A percentile compares a stretch with the other conserved stretches of the same genome.
phyloP scores from a whole-genome alignment of 1,140 invertebrate genomes.

The Antheraea mylitta region DNA sequence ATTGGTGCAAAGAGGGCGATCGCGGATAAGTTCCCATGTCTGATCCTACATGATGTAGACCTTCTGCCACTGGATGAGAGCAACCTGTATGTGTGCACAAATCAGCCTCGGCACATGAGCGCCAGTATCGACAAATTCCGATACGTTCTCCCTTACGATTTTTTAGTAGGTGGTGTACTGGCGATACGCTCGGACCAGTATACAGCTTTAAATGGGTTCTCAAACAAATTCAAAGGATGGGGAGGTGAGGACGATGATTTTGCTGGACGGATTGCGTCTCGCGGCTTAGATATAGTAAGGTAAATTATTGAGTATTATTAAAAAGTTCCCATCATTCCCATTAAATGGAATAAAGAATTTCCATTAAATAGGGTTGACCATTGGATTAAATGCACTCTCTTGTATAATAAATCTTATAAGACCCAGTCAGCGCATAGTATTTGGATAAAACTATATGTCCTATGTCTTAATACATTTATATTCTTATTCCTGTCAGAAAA shows the following conservation, averaged over 20 bases:
- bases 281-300: constrained; percentile 48
- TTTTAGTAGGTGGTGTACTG: constrained; percentile 88
- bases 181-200: constrained; percentile 86
- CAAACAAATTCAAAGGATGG: constrained; percentile 94
- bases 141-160: constrained; percentile 84
- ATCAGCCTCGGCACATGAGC: constrained; percentile 94
- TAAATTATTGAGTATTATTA: constrained; percentile 11
- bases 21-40: constrained; percentile 88
- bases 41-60: constrained; percentile 98
- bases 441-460: too few species aligned
- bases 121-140: constrained; percentile 93
- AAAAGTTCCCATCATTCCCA: too few species aligned
- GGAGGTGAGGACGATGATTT: constrained; percentile 97
- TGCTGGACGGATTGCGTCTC: constrained; percentile 78
- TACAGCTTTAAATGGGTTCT: constrained; percentile 92
- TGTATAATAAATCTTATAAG: too few species aligned
- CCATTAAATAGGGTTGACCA: too few species aligned
- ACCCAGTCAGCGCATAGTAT: too few species aligned
- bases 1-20: constrained; percentile 91
- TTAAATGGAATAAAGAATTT: too few species aligned
- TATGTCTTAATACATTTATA: too few species aligned
- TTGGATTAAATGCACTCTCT: too few species aligned
- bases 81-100: constrained; percentile 94
- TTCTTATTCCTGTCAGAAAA: too few species aligned
- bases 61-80: constrained; percentile 93